These are phyloP conservation scores for Pseudococcus viburni DNA, from an alignment of 2,888 invertebrate genomes.

Conservation along the genomic window DNA sequence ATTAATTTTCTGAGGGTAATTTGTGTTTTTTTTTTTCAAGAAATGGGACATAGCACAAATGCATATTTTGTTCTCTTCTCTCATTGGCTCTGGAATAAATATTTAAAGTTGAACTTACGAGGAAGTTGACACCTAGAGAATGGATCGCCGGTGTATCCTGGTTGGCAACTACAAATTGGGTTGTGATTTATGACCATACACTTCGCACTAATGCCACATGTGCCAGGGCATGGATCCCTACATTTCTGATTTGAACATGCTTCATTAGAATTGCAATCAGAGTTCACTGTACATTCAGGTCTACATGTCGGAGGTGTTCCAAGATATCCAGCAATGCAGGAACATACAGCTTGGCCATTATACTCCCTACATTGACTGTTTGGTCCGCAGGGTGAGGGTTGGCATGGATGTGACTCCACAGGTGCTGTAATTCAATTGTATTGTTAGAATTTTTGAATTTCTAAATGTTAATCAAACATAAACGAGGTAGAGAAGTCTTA, in stretches of 20 bases:
- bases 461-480: not conserved
- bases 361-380: slow-evolving; percentile 80
- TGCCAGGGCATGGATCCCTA: slow-evolving; percentile 81
- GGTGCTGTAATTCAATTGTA: slow-evolving; percentile 68
- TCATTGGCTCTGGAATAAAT: too few relatives aligned
- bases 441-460: too few relatives aligned
- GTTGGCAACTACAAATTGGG: slow-evolving; percentile 80
- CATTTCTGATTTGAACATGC: slow-evolving; percentile 83
- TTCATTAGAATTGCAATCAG: slow-evolving; percentile 78
- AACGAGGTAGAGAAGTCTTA: slow-evolving; percentile 67
- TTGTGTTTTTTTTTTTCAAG: too few relatives aligned
- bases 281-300: slow-evolving; percentile 80
- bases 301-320: slow-evolving; percentile 81
- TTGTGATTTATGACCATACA: slow-evolving; percentile 84
- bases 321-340: slow-evolving; percentile 78
- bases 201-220: slow-evolving; percentile 80
- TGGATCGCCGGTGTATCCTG: slow-evolving; percentile 81
- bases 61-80: not conserved
- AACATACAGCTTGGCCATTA: slow-evolving; percentile 74
- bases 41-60: too few relatives aligned
- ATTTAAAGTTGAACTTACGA: slow-evolving; percentile 51
- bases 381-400: slow-evolving; percentile 76
- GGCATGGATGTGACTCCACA: slow-evolving; percentile 74
- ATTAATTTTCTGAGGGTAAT: too few relatives aligned
- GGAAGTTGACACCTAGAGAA: slow-evolving; percentile 72